Conservation (phyloP, 1,140 invertebrate species). For the Anastrepha ludens region DNA sequence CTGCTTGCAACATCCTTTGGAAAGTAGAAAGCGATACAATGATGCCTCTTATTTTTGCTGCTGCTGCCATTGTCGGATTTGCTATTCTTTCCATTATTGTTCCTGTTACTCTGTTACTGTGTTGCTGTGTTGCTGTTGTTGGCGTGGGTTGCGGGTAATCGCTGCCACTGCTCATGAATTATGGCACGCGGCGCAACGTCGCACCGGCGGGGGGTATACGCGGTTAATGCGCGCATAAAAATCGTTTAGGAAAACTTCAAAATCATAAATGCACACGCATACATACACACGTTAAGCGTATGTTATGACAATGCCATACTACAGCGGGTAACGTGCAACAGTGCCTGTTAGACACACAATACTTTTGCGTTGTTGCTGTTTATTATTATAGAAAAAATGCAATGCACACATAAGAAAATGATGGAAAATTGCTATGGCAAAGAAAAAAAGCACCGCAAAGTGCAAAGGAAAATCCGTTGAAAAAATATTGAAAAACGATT, state of each 20-base stretch:
- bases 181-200: not conserved
- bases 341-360: conserved; percentile 12
- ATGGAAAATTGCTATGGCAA: not conserved
- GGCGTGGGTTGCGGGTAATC: conserved; percentile 27
- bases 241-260: conserved; percentile 51
- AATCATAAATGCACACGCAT: not conserved
- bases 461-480: conserved; percentile 13
- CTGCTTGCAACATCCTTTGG: conserved; percentile 44
- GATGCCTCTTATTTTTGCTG: conserved; percentile 27
- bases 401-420: not conserved
- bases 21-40: conserved; percentile 48
- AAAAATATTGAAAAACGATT: conserved; percentile 51
- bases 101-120: not conserved
- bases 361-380: not conserved
- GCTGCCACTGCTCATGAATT: conserved; percentile 41
- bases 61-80: conserved; percentile 35
- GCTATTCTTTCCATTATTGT: conserved; percentile 43
- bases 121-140: not conserved
- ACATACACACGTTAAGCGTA: not conserved
- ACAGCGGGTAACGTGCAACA: conserved; percentile 1
- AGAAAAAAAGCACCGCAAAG: not conserved
- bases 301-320: conserved; percentile 3
- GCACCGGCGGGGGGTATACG: not conserved
- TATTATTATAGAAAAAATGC: not conserved
- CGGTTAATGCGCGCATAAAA: conserved; percentile 40